Evolutionary conservation across 2,888 invertebrate species (phyloP), one percentile per base, ranked within the genome.

Genomic region (Coenonympha glycerion): DNA sequence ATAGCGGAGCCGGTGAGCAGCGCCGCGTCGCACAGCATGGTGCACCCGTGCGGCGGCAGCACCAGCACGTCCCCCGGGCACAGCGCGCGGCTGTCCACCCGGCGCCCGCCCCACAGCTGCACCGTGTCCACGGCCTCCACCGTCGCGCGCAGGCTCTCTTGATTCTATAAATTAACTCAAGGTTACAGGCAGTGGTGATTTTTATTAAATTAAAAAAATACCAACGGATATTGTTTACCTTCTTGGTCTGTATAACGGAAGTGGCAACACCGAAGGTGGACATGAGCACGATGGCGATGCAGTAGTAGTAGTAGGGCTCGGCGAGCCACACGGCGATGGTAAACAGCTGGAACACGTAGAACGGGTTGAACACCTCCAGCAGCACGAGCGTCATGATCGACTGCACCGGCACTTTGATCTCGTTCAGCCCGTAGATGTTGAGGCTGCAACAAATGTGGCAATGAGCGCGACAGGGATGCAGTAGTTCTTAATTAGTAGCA

Each of bases 271-370:
- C 95, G 65, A 93, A 91, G 13, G 91, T 89, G 0, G 96, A 95
- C 92, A 97, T 95, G 1, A 92, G 64, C 37, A 96, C 88, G 54
- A 98, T 96, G 30, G 95, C 95, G 11, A 92, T 87, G 16, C 97
- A 96, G 75, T 97, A 98, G 71, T 94, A 95, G 65, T 93, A 92
- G 73, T 98, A 98, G 53, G 95, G 91, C 69, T 98, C 97, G 3
- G 92, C 89, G 50, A 95, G 91, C 98, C 98, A 98, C 47, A 98
- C 89, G 6, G 91, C 89, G 56, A 95, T 94, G 39, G 97, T 96
- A 80, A 96, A 95, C 59, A 97, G 76, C 91, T 98, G 98, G 87
- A 98, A 98, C 68, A 97, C 92, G 85, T 98, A 98, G 87, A 97
- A 98, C 3, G 98, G 97, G 79, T 97, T 96, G 63, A 98, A 90